Percentiles rank a stretch among this genome's conserved stretches.
These are phyloP conservation scores for Grus americana DNA, from an alignment of 2,113 vertebrate species.

Conservation along the genomic window DNA sequence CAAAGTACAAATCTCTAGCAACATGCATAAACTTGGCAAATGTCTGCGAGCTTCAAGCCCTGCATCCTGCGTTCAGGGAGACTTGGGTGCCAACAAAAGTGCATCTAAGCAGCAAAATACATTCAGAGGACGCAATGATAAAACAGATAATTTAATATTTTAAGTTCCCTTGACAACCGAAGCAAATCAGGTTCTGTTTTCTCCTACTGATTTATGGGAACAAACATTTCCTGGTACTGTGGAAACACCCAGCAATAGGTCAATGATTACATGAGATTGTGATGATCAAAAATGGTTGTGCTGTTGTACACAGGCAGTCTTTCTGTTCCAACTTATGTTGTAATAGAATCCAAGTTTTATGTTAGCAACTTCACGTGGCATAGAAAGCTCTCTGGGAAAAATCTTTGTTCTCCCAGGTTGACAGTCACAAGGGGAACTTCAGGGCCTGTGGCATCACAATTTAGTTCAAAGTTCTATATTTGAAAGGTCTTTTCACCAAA, in stretches of 20 bases:
- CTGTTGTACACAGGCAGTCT: neutral
- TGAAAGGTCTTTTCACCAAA: slow-evolving; percentile 7
- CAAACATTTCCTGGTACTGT: neutral
- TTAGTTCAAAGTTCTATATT: neutral
- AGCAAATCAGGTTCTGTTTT: neutral
- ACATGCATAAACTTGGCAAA: slow-evolving; percentile 53
- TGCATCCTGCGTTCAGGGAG: neutral
- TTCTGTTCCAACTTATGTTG: neutral
- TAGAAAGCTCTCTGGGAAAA: neutral
- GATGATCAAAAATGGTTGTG: neutral
- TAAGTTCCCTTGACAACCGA: neutral
- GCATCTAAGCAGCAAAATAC: neutral
- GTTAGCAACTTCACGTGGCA: neutral
- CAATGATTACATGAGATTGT: neutral
- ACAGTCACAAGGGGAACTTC: neutral
- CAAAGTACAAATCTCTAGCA: slow-evolving; percentile 16
- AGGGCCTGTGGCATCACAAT: neutral
- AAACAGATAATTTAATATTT: neutral
- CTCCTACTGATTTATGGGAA: neutral
- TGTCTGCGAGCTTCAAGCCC: neutral
- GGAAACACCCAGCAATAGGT: neutral
- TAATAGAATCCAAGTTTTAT: neutral
- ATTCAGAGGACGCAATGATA: neutral
- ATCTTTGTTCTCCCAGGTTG: neutral
- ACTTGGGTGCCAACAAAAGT: neutral